Base-by-base conservation (phyloP, 1,140 invertebrate species). In the Drosophila busckii region DNA sequence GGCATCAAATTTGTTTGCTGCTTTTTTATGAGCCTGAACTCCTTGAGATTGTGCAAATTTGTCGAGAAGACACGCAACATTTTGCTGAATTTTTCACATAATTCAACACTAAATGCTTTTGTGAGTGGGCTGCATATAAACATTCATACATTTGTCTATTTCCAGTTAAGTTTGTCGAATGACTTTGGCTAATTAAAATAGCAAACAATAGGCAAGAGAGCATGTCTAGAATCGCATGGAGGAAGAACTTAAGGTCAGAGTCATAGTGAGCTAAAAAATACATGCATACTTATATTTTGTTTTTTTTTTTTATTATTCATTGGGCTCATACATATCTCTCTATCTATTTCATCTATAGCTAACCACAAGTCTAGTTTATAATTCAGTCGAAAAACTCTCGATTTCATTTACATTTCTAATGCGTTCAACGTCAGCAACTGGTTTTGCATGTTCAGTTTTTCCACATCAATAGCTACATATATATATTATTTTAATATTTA, bases 11-110 rank as follows among this genome's bases (percentile, higher is more conserved):
- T 46, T 29, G 15, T 41, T 13, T 37, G 16, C 32, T 63, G 10
- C 22, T 45, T 20, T 44, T 69, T 48, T 54, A 63, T 37, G 40
- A 37, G 20, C 59, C 2, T 32, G 26, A 46, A 44, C 35, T 58
- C 73, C 71, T 73, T 78, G 71, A 78, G 49, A 37, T 55, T 68
- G 52, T 78, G 71, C 71, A 64, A 80, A 78, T 71, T 78, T 44
- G 17, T 12, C 9, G 46, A 38, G 23, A 19, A 41, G n/a, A 31
- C 31, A 19, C 25, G 42, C 8, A 10, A 20, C 15, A 8, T 38
- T 32, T 34, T 26, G 19, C 23, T 48, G 7, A 16, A 34, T 35
- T 42, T 60, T 62, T 62, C 70, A 59, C 58, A 66, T 70, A 80
- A 63, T 65, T 59, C 50, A 37, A 49, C 26, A 17, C 50, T 52